A percentile compares a stretch with the other conserved stretches of the same genome.
Evolutionary conservation across 2,113 vertebrate genomes (phyloP).

Genomic region (Tachuris rubrigastra): DNA sequence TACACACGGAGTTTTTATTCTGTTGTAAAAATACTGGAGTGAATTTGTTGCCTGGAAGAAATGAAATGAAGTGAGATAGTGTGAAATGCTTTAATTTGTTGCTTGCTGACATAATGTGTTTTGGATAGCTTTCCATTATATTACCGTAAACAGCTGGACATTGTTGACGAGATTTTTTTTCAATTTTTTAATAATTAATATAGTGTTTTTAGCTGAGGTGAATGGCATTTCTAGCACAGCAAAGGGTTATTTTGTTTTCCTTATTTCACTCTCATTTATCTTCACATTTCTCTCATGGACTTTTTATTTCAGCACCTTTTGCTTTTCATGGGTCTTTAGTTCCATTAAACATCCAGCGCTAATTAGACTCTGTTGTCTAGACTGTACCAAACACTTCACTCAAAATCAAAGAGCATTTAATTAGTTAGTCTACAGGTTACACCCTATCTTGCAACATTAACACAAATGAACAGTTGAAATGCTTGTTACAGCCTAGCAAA

Average conservation of each 20-base stretch:
- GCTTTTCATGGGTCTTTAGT: slow-evolving; percentile 55
- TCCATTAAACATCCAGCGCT: slow-evolving; percentile 64
- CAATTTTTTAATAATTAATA: slow-evolving; percentile 61
- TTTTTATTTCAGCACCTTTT: slow-evolving; percentile 53
- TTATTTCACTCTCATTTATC: slow-evolving; percentile 17
- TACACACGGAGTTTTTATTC: neutral
- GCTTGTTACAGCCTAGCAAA: neutral
- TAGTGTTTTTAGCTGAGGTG: neutral
- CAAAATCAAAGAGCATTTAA: slow-evolving; percentile 72
- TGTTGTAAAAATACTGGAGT: slow-evolving; percentile 30
- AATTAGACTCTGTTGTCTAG: slow-evolving; percentile 68
- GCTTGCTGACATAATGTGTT: slow-evolving; percentile 54
- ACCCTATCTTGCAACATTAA: slow-evolving; percentile 46
- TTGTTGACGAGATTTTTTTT: slow-evolving; percentile 57
- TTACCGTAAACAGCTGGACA: slow-evolving; percentile 36
- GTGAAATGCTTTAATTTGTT: slow-evolving; percentile 56
- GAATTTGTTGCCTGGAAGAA: slow-evolving; percentile 39
- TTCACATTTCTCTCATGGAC: neutral
- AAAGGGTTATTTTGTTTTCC: slow-evolving; percentile 7
- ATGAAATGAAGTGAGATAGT: slow-evolving; percentile 41
- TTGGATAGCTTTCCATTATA: slow-evolving; percentile 57
- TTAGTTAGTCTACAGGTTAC: slow-evolving; percentile 63
- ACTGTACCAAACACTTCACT: slow-evolving; percentile 63
- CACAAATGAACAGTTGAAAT: slow-evolving; percentile 53
- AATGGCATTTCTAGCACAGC: neutral